These are phyloP conservation scores for Mola mola DNA, from an alignment of 2,113 vertebrate genomes.

Conservation along the genomic window DNA sequence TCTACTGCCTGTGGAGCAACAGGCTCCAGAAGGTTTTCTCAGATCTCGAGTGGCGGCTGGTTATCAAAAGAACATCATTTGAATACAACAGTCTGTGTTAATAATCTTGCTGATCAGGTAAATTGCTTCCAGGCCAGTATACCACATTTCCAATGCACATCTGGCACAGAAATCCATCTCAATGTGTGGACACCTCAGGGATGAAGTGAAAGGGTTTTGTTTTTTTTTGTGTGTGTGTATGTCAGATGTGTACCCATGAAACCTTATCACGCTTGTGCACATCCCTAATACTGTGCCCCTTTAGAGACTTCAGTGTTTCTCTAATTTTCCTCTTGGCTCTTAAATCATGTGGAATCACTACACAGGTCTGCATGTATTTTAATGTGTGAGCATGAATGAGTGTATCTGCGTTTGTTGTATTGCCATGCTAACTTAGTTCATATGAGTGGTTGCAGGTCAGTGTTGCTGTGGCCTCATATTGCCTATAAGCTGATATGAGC, in stretches of 20 bases:
- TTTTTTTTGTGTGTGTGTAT: slow-evolving; percentile 14
- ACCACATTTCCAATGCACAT: slow-evolving; percentile 33
- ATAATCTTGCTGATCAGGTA: slow-evolving; percentile 17
- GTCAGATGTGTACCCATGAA: slow-evolving; percentile 17
- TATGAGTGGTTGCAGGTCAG: slow-evolving; percentile 57
- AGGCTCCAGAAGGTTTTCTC: slow-evolving; percentile 21
- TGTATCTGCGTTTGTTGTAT: slow-evolving; percentile 54
- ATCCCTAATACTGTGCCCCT: slow-evolving; percentile 20
- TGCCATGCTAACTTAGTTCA: slow-evolving; percentile 42
- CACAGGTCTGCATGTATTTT: background rate
- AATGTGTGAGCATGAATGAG: background rate
- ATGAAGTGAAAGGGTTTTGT: background rate
- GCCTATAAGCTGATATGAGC: slow-evolving; percentile 77
- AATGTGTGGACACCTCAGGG: slow-evolving; percentile 6
- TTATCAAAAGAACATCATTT: slow-evolving; percentile 32
- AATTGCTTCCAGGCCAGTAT: slow-evolving; percentile 12
- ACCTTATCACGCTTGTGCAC: slow-evolving; percentile 12
- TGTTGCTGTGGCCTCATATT: slow-evolving; percentile 70
- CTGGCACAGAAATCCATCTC: slow-evolving; percentile 26
- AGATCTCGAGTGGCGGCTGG: slow-evolving; percentile 12
- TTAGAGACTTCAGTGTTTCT: background rate
- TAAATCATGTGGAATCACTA: slow-evolving; percentile 5
- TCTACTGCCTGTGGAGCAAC: slow-evolving; percentile 25
- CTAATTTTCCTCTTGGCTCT: slow-evolving; percentile 7
- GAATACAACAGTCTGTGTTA: slow-evolving; percentile 1